Base-by-base conservation (phyloP, 1,140 invertebrate genomes). In the Notospermus geniculatus region DNA sequence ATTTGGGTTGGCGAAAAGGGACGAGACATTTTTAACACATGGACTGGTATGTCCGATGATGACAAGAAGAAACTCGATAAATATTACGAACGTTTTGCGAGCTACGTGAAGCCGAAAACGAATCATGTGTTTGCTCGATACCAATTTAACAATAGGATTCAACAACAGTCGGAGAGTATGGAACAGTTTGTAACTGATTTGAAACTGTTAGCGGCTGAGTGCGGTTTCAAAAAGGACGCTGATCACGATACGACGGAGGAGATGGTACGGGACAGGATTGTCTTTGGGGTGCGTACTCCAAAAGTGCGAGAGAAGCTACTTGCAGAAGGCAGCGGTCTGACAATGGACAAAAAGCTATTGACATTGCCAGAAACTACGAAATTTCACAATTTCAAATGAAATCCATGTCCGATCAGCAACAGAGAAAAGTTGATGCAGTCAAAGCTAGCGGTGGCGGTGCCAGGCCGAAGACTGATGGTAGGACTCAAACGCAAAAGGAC, bases 41-140 rank as follows among this genome's bases (percentile, higher is more conserved):
- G n/a, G n/a, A n/a, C n/a, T n/a, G n/a, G n/a, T n/a, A n/a, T n/a
- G n/a, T n/a, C n/a, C n/a, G n/a, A n/a, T n/a, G n/a, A n/a, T n/a
- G n/a, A n/a, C n/a, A n/a, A n/a, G n/a, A n/a, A 43, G 39, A 43
- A 11, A 43, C 39, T 43, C 29, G 19, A 54, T 13, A 60, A 43
- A n/a, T 61, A 61, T 41, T 65, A 39, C 25, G 36, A 32, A 15
- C 28, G 30, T 22, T 61, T 65, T 52, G 1, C 25, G 30, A 29
- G 27, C 1, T 30, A 57, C 30, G 54, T 65, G 17, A 54, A 57
- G 45, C 63, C 63, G 5, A 65, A 65, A 28, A 46, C 57, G 17
- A 63, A 63, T 59, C 63, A 46, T 13, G 61, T 60, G 27, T 56
- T 64, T 30, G 63, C 29, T 2, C n/a, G 59, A 17, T 60, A 45